Evolutionary conservation across 2,113 vertebrate species (phyloP).

Genomic region (Typhlomys cinereus): DNA sequence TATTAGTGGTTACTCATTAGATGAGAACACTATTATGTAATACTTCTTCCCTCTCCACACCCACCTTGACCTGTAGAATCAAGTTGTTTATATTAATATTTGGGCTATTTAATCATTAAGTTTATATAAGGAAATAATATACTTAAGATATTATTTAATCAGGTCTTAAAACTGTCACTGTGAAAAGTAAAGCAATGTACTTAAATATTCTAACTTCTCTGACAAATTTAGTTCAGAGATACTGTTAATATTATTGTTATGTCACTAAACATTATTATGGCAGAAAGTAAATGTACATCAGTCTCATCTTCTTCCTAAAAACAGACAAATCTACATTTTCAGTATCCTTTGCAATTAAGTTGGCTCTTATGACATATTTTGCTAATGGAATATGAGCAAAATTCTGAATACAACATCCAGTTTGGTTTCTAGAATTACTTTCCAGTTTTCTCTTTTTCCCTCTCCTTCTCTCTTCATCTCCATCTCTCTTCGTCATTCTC

Average conservation of each 20-base stretch:
- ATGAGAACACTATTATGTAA: constrained; percentile 34
- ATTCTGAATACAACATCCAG: background rate
- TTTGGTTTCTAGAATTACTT: background rate
- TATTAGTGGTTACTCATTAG: background rate
- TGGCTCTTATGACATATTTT: background rate
- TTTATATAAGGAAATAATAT: constrained; percentile 4
- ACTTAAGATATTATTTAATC: constrained; percentile 26
- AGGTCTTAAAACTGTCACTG: background rate
- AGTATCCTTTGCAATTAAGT: background rate
- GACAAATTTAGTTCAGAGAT: too few relatives aligned
- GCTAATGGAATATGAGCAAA: constrained; percentile 6
- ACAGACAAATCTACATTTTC: background rate
- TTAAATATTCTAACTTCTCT: background rate
- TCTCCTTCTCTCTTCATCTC: background rate
- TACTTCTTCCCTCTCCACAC: background rate
- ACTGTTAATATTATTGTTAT: background rate
- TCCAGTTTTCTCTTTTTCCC: background rate
- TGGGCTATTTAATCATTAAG: background rate
- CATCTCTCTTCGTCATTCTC: too few relatives aligned
- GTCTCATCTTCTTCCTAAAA: background rate
- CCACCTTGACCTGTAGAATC: background rate
- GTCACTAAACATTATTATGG: background rate
- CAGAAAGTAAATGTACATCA: background rate
- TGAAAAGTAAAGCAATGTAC: constrained; percentile 18
- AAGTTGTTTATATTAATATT: background rate